phyloP scores from a whole-genome alignment of 2,113 vertebrate genomes.

The Hippocampus mohnikei region DNA sequence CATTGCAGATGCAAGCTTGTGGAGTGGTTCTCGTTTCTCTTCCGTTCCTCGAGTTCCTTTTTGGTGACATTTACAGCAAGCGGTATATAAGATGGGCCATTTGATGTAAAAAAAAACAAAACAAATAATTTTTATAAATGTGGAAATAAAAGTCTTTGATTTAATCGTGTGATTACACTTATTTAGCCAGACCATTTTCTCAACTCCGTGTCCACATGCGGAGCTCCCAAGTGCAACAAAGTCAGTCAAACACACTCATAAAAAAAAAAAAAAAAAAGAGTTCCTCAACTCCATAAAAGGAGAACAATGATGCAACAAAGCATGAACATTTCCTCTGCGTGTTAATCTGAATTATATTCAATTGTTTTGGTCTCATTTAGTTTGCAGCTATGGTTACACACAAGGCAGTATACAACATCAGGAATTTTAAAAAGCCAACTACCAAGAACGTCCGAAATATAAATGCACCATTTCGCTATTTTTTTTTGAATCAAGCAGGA shows the following conservation, averaged over 20 bases:
- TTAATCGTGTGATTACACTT: slow-evolving; percentile 57
- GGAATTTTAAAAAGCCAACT: neutral
- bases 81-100: slow-evolving; percentile 45
- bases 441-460: neutral
- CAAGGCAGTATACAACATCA: neutral
- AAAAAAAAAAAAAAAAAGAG: no score
- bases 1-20: slow-evolving; percentile 91
- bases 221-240: neutral
- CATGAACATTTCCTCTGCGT: neutral
- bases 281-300: no score
- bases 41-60: slow-evolving; percentile 1
- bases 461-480: neutral
- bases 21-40: slow-evolving; percentile 80
- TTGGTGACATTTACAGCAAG: slow-evolving; percentile 48
- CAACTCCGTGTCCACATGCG: neutral
- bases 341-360: neutral
- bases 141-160: slow-evolving; percentile 96
- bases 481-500: slow-evolving; percentile 6
- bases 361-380: neutral
- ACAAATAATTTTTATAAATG: slow-evolving; percentile 88
- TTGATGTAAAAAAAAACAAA: slow-evolving; percentile 65
- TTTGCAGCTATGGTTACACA: neutral
- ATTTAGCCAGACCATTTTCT: neutral
- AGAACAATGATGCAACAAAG: no score
- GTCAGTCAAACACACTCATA: neutral